These are phyloP conservation scores for Tetramorium bicarinatum DNA, from an alignment of 2,888 invertebrate genomes.

Conservation along the genomic window DNA sequence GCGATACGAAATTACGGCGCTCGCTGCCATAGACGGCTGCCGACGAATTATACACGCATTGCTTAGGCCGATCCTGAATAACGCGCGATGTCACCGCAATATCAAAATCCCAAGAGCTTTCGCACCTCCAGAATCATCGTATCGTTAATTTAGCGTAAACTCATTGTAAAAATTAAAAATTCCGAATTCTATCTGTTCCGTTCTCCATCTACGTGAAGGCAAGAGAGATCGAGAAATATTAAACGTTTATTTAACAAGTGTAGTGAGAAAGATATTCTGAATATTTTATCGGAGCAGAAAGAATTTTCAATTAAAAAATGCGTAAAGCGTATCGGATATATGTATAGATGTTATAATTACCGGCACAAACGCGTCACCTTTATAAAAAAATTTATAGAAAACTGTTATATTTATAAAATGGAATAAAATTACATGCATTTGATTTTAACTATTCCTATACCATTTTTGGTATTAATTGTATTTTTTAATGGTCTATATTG, in stretches of 20 bases:
- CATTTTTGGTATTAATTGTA: not conserved
- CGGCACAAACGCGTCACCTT: not conserved
- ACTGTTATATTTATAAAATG: not conserved
- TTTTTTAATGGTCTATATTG: not conserved
- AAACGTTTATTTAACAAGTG: not conserved
- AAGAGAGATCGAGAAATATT: not conserved
- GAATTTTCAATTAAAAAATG: conserved; percentile 14
- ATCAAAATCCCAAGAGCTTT: conserved; percentile 10
- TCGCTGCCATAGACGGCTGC: conserved; percentile 32
- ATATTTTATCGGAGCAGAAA: not conserved
- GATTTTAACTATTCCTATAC: not conserved
- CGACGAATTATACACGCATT: conserved; percentile 39
- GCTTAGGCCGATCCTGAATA: conserved; percentile 32
- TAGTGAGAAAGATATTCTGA: not conserved
- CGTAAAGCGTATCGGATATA: not conserved
- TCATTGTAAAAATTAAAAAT: not conserved
- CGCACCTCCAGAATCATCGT: not conserved
- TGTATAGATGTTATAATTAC: not conserved
- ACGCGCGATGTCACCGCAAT: conserved; percentile 5
- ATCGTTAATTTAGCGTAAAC: conserved; percentile 10
- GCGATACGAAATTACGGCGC: conserved; percentile 76
- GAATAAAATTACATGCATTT: not conserved
- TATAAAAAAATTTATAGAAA: conserved; percentile 10
- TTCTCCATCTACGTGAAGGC: not conserved
- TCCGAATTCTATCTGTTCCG: not conserved